phyloP scores from a whole-genome alignment of 2,113 vertebrate genomes.

The Andinoacara biseriatus region DNA sequence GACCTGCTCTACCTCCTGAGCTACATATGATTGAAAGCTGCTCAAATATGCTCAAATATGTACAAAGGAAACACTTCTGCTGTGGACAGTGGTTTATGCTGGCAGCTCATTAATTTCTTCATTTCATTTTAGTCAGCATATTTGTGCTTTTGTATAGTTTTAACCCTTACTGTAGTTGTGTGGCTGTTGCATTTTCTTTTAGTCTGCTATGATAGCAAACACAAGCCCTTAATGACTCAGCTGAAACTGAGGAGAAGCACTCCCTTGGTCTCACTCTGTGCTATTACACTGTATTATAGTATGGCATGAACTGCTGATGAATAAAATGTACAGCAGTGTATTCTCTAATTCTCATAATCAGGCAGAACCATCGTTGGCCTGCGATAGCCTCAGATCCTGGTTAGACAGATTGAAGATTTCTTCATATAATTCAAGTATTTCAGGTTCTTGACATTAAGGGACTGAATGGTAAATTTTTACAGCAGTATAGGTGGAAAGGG shows the following conservation, averaged over 20 bases:
- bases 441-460: not conserved
- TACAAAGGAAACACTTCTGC: not conserved
- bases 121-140: not conserved
- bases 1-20: too few species aligned
- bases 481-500: not conserved
- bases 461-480: not conserved
- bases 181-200: not conserved
- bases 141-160: not conserved
- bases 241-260: not conserved
- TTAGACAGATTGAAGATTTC: not conserved
- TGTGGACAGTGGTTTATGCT: not conserved
- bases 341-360: not conserved
- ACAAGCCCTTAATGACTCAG: constrained; percentile 1
- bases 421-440: not conserved
- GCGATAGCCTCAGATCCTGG: not conserved
- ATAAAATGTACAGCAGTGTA: not conserved
- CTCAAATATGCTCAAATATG: too few species aligned
- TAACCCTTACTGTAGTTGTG: not conserved
- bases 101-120: not conserved
- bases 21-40: not conserved
- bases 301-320: not conserved
- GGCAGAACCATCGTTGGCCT: not conserved
- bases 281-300: not conserved
- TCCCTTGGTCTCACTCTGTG: not conserved
- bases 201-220: not conserved